Base-by-base conservation (phyloP, 92 coral and sea anemone genomes). In the Meandrina meandrites region DNA sequence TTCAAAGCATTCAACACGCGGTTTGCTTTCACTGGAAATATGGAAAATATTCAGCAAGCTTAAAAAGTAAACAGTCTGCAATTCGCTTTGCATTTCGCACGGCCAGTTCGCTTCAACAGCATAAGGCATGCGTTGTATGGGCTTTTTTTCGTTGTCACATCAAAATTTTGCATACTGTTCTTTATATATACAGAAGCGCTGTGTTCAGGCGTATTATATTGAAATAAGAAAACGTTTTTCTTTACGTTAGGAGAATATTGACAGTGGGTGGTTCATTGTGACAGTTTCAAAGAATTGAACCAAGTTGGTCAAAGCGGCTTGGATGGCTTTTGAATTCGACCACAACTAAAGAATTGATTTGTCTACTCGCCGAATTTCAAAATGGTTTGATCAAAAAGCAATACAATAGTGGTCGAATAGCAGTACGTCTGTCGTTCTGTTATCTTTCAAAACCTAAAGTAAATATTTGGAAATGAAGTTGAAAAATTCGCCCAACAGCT, bases 301-400 rank as follows among this genome's bases (percentile, higher is more conserved):
- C 87, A 17, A 56, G 87, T n/a, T 72, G 54, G 47, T 36, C 51
- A 14, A 45, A 35, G 53, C 58, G 18, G 60, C 16, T 24, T 14
- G 28, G 42, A 36, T 84, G 87, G 80, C 87, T 84, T 84, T 84
- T 84, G 87, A 84, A 84, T 84, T 84, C 70, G 24, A 7, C 69
- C 72, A 15, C 45, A 73, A 37, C 80, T 42, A 58, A 77, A 70
- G 27, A 64, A 64, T 67, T 42, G 68, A 83, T 31, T 50, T 45
- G 51, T 56, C 40, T 54, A 54, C 22, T 36, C 32, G 6, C 77
- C 69, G 48, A 79, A 79, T 53, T 79, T 32, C 36, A 64, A 81
- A 81, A 54, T 2, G 15, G 73, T 14, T 81, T 35, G 34, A 69
- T 13, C 30, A 75, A 4, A n/a, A 1, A 66, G 32, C 24, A 42